Conservation (phyloP, 2,797 vertebrate genomes). For the Tachyglossus aculeatus region DNA sequence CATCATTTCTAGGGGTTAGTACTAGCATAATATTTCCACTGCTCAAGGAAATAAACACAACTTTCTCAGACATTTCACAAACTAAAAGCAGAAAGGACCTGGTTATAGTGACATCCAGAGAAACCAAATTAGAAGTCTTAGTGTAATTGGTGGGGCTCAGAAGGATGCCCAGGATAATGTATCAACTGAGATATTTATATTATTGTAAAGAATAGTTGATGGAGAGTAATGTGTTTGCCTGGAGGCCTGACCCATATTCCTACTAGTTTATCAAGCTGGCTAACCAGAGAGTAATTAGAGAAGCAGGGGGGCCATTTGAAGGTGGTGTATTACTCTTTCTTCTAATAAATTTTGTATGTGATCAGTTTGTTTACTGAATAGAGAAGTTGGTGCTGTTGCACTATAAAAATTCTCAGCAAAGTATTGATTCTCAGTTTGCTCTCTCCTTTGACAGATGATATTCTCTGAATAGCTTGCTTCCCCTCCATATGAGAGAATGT, state of each 20-base stretch:
- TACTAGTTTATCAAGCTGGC: conserved; percentile 45
- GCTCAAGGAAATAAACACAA: background rate
- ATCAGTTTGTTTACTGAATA: conserved; percentile 33
- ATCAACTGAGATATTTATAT: conserved; percentile 15
- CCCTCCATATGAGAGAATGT: conserved; percentile 3
- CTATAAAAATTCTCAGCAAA: conserved; percentile 46
- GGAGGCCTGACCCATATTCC: conserved; percentile 25
- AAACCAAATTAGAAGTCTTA: conserved; percentile 28
- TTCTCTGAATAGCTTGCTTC: background rate
- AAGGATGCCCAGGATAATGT: conserved; percentile 15
- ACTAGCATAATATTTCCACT: background rate
- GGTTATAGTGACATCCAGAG: conserved; percentile 8
- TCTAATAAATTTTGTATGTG: conserved; percentile 45
- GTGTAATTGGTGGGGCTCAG: conserved; percentile 8
- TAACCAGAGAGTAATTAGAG: conserved; percentile 47
- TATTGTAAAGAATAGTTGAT: conserved; percentile 30
- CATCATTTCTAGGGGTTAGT: no score
- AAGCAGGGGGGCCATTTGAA: conserved; percentile 27
- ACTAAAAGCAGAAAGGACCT: background rate
- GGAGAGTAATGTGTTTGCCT: conserved; percentile 26
- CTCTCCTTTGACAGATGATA: conserved; percentile 29
- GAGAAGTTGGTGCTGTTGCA: conserved; percentile 12
- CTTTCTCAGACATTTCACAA: background rate
- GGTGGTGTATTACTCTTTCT: conserved; percentile 33
- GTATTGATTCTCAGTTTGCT: conserved; percentile 9